phyloP scores from a whole-genome alignment of 2,113 vertebrate species.

The Malaclemys terrapin region DNA sequence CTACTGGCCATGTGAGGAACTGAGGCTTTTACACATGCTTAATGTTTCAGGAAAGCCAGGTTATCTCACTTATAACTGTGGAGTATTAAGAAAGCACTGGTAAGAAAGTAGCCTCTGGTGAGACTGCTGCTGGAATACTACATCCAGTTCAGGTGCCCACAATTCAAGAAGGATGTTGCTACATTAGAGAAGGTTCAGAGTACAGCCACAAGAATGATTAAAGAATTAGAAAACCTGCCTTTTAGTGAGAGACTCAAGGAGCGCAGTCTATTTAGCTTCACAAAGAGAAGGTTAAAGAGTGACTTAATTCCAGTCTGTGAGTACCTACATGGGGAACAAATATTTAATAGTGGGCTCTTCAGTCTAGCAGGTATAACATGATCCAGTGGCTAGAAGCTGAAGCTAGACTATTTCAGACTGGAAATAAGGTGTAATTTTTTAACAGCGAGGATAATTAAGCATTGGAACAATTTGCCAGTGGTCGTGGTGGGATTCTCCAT shows the following conservation, averaged over 20 bases:
- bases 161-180: neutral
- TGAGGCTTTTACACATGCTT: neutral
- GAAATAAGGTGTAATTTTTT: neutral
- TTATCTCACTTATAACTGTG: neutral
- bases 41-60: constrained; percentile 13
- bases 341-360: neutral
- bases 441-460: neutral
- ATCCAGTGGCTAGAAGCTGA: neutral
- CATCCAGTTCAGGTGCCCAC: neutral
- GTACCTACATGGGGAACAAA: neutral
- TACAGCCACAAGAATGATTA: neutral
- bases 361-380: neutral
- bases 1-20: neutral
- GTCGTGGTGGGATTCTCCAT: neutral
- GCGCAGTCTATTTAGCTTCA: neutral
- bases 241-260: neutral
- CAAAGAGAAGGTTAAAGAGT: neutral
- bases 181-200: neutral
- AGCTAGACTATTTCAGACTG: neutral
- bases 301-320: neutral
- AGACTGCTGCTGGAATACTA: too few species aligned
- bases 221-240: neutral
- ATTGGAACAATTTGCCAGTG: neutral
- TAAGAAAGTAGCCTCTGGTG: neutral
- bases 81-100: neutral